phyloP scores from a whole-genome alignment of 2,113 vertebrate genomes.

The Lota lota region DNA sequence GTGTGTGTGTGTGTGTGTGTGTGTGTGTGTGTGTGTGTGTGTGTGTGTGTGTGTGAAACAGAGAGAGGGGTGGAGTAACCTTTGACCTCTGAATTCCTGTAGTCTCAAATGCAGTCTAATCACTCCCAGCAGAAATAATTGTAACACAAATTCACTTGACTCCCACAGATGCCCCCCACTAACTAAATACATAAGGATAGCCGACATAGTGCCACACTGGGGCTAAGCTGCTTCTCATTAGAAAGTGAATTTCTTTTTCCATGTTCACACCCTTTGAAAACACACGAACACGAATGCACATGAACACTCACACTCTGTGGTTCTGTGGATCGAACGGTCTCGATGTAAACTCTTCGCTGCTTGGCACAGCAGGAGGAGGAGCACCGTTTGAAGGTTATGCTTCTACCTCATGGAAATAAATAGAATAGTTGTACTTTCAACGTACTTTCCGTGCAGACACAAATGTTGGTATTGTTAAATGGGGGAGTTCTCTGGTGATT shows the following conservation, averaged over 20 bases:
- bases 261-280: neutral
- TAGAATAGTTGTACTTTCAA: too few species aligned
- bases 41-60: constrained; percentile 20
- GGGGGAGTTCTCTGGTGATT: too few species aligned
- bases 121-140: constrained; percentile 66
- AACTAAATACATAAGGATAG: constrained; percentile 4
- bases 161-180: neutral
- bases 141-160: constrained; percentile 42
- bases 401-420: too few species aligned
- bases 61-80: constrained; percentile 35
- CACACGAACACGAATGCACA: constrained; percentile 8
- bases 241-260: neutral
- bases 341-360: too few species aligned
- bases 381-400: too few species aligned
- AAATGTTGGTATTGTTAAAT: too few species aligned
- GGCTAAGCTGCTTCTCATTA: neutral
- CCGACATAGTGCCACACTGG: neutral
- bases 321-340: too few species aligned
- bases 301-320: neutral
- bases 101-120: constrained; percentile 54
- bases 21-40: constrained; percentile 13
- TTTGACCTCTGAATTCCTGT: constrained; percentile 57
- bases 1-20: constrained; percentile 8
- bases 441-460: too few species aligned
- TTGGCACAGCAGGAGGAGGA: too few species aligned